Conservation (phyloP, 2,113 vertebrate genomes). For the Mixornis gularis region DNA sequence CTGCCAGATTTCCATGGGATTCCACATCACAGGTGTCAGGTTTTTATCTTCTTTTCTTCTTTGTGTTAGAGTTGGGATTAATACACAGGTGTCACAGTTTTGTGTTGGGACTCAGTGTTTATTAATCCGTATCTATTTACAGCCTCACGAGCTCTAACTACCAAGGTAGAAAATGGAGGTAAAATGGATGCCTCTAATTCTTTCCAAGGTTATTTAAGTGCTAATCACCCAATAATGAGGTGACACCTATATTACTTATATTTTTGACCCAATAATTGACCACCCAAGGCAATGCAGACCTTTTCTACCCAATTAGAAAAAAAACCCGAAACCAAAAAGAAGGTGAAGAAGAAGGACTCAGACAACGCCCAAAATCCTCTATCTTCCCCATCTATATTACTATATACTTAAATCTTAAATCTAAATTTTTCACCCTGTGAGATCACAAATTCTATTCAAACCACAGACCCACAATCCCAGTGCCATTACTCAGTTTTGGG, state of each 20-base stretch:
- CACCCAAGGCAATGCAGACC: background rate
- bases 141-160: background rate
- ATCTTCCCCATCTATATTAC: background rate
- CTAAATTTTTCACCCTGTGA: background rate
- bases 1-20: background rate
- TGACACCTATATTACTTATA: background rate
- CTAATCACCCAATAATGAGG: background rate
- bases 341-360: background rate
- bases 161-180: background rate
- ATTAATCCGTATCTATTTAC: background rate
- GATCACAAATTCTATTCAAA: background rate
- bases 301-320: background rate
- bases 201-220: background rate
- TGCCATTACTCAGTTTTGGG: accelerated
- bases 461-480: too few relatives aligned
- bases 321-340: background rate
- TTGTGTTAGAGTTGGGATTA: background rate
- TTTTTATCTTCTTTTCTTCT: background rate
- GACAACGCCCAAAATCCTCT: background rate
- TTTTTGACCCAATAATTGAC: background rate
- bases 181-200: background rate
- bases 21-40: background rate
- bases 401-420: background rate
- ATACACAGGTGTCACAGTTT: background rate
- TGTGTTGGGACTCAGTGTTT: background rate